Evolutionary conservation across 2,113 vertebrate genomes (phyloP).

Genomic region (Henicopernis longicauda): DNA sequence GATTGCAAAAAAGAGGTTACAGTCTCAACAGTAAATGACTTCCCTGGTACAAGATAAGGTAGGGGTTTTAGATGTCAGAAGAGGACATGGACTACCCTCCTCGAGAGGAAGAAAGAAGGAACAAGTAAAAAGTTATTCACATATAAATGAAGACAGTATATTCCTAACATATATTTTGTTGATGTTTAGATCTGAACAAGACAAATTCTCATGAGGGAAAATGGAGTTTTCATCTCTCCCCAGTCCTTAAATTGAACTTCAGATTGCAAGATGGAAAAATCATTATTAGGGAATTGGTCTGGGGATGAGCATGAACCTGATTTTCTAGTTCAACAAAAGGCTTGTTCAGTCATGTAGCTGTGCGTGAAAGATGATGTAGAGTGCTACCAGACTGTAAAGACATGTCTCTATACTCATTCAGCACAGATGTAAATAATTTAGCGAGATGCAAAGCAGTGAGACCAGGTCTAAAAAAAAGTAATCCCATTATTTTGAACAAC

Average conservation of each 20-base stretch:
- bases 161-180: not conserved
- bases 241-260: constrained; percentile 4
- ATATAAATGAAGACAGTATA: not conserved
- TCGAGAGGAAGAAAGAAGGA: not conserved
- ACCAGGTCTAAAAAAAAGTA: not conserved
- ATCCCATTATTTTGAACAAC: not conserved
- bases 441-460: not conserved
- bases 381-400: not conserved
- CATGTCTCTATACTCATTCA: not conserved
- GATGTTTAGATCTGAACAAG: not conserved
- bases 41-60: not conserved
- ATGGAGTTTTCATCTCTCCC: not conserved
- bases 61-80: not conserved
- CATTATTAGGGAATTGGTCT: not conserved
- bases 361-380: not conserved
- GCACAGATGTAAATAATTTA: not conserved
- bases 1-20: not conserved
- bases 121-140: not conserved
- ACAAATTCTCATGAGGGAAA: not conserved
- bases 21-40: not conserved
- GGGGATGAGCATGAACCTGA: not conserved
- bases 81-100: not conserved
- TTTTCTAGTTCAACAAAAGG: not conserved
- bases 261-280: constrained; percentile 16
- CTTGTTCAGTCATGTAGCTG: not conserved